A percentile compares a stretch with the other conserved stretches of the same genome.
Conservation (phyloP, 2,797 vertebrate genomes). For the Tauraco hartlaubi region DNA sequence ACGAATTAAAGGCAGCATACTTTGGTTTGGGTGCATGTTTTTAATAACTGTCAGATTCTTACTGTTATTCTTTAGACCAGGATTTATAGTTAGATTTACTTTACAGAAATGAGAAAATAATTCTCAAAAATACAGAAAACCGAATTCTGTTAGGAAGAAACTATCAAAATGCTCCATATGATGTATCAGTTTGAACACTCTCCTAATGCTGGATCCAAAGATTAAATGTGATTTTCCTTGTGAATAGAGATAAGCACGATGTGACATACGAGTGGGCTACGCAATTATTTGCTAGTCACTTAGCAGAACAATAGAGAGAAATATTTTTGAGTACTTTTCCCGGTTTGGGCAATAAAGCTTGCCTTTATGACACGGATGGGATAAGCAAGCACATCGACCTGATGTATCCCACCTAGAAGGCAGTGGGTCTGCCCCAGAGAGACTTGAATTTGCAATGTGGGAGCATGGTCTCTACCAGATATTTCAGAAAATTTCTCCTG, state of each 20-base stretch:
- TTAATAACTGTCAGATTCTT: conserved; percentile 1
- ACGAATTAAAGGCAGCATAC: not conserved
- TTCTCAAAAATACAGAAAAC: conserved; percentile 21
- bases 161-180: not conserved
- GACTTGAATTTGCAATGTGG: not conserved
- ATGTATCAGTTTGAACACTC: not conserved
- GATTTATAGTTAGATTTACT: conserved; percentile 4
- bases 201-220: not conserved
- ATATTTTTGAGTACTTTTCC: not conserved
- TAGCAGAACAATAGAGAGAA: not conserved
- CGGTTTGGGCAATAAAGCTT: not conserved
- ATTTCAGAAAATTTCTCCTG: not conserved
- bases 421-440: not conserved
- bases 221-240: conserved; percentile 13
- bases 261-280: not conserved
- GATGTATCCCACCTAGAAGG: not conserved
- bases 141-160: not conserved
- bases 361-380: not conserved
- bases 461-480: not conserved
- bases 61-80: not conserved
- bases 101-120: conserved; percentile 22
- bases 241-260: not conserved
- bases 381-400: not conserved
- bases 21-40: not conserved
- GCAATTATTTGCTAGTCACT: conserved; percentile 24